Percentiles rank a stretch among this genome's conserved stretches.
These are phyloP conservation scores for Crocallis elinguaria DNA, from an alignment of 2,888 invertebrate species.

Conservation along the genomic window DNA sequence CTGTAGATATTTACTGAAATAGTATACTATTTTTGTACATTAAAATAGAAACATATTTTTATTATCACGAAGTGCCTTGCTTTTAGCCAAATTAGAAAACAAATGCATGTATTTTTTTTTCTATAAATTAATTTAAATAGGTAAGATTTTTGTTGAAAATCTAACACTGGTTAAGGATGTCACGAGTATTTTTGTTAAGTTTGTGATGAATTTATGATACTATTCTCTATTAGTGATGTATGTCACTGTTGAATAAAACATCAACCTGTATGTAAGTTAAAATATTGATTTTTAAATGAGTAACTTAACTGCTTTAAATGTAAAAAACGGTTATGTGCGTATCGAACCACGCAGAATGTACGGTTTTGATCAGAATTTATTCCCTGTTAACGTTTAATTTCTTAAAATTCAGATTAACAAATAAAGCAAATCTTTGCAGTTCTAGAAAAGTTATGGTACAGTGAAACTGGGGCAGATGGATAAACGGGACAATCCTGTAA, in stretches of 20 bases:
- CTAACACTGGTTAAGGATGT: slow-evolving; percentile 67
- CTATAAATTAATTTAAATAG: slow-evolving; percentile 44
- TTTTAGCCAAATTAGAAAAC: slow-evolving; percentile 48
- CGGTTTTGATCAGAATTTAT: too few species aligned
- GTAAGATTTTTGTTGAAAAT: slow-evolving; percentile 53
- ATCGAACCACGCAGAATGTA: too few species aligned
- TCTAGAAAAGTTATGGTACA: too few species aligned
- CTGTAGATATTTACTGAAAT: slow-evolving; percentile 28
- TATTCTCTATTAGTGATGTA: slow-evolving; percentile 7
- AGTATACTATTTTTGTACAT: slow-evolving; percentile 55
- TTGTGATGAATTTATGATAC: slow-evolving; percentile 66
- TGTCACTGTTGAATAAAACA: slow-evolving; percentile 13
- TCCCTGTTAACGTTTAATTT: too few species aligned
- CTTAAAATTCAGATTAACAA: too few species aligned
- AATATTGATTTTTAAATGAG: neutral
- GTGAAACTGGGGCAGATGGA: too few species aligned
- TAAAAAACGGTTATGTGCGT: neutral
- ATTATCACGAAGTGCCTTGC: slow-evolving; percentile 61
- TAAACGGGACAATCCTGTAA: too few species aligned
- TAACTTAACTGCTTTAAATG: neutral
- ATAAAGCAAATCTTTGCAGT: too few species aligned
- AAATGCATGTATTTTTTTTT: slow-evolving; percentile 45
- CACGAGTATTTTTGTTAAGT: slow-evolving; percentile 64
- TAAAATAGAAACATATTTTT: slow-evolving; percentile 35
- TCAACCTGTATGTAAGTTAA: slow-evolving; percentile 9